A percentile compares a stretch with the other conserved stretches of the same genome.
Evolutionary conservation across 2,797 vertebrate species (phyloP).

Genomic region (Orientallactaga sibirica): DNA sequence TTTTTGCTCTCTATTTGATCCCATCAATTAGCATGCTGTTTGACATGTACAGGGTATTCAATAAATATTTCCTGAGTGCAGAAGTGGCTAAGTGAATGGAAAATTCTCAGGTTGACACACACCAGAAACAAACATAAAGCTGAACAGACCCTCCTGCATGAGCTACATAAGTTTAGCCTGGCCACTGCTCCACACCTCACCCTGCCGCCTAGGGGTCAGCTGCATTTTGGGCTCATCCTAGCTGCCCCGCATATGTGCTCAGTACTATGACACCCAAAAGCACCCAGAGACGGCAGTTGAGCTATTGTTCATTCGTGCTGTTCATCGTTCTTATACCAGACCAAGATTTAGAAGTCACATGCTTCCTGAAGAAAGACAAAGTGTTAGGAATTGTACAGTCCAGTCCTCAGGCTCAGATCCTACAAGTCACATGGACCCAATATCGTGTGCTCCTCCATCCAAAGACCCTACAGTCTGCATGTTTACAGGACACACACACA

Average conservation of each 20-base stretch:
- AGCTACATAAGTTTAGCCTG: no score
- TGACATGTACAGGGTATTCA: background rate
- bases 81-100: background rate
- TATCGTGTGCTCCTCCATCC: constrained; percentile 76
- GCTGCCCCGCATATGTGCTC: background rate
- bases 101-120: background rate
- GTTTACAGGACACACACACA: constrained; percentile 73
- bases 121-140: background rate
- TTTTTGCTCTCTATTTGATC: background rate
- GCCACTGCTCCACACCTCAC: fast-evolving
- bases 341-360: background rate
- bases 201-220: no score
- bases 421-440: constrained; percentile 62
- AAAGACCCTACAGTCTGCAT: constrained; percentile 64
- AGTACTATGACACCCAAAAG: fast-evolving
- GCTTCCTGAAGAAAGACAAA: background rate
- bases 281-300: fast-evolving
- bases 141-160: background rate
- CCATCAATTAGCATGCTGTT: background rate
- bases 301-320: background rate
- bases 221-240: no score
- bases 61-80: background rate
- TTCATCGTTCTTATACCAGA: background rate
- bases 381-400: constrained; percentile 40
- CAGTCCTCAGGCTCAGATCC: constrained; percentile 73